Evolutionary conservation across 1,140 invertebrate species (phyloP).

Genomic region (Monochamus saltuarius): DNA sequence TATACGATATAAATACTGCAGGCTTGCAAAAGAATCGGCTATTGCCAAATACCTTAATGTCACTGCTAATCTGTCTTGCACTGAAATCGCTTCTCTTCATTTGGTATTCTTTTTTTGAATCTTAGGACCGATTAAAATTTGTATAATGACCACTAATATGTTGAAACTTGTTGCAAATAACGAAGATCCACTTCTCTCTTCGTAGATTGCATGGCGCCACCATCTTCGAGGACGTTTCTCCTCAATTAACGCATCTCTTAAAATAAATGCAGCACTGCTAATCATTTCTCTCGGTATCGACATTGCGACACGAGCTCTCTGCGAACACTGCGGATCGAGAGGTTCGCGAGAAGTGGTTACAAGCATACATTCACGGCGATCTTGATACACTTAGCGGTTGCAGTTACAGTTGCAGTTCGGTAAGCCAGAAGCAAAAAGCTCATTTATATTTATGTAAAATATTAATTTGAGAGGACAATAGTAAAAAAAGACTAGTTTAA

Average conservation of each 20-base stretch:
- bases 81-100: slow-evolving; percentile 35
- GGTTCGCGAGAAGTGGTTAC: no score
- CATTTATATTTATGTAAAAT: no score
- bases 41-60: slow-evolving; percentile 40
- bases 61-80: slow-evolving; percentile 37
- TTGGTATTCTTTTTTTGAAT: slow-evolving; percentile 37
- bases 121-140: slow-evolving; percentile 26
- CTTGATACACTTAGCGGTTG: no score
- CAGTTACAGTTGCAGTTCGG: no score
- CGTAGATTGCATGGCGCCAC: slow-evolving; percentile 2
- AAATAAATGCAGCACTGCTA: no score
- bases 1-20: slow-evolving; percentile 32
- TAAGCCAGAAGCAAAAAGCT: no score
- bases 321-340: no score
- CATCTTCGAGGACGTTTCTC: slow-evolving; percentile 6
- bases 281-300: no score
- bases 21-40: slow-evolving; percentile 33
- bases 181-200: slow-evolving; percentile 6
- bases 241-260: background rate
- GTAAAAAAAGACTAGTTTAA: no score
- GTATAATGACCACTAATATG: slow-evolving; percentile 21
- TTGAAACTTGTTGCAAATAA: slow-evolving; percentile 12
- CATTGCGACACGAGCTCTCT: no score
- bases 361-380: no score
- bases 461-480: no score